Evolutionary conservation across 2,797 vertebrate genomes (phyloP).

Genomic region (Gallinago nigripennis): DNA sequence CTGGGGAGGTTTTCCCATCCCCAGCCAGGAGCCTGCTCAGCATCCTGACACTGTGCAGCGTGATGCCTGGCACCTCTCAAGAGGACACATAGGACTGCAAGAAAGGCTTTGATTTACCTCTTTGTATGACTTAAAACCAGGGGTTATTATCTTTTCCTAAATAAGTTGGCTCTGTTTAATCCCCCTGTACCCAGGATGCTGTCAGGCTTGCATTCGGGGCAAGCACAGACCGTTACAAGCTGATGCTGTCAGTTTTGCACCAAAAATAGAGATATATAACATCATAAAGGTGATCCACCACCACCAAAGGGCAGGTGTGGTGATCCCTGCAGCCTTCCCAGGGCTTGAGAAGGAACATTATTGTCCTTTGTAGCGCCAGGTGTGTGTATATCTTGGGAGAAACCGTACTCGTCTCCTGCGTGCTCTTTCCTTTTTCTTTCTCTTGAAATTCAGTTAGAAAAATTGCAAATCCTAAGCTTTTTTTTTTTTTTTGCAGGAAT

Average conservation of each 20-base stretch:
- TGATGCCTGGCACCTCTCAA: not conserved
- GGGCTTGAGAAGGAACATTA: not conserved
- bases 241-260: slow-evolving; percentile 2
- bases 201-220: not conserved
- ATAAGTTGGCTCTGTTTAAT: not conserved
- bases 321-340: not conserved
- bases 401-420: not conserved
- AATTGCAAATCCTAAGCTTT: not conserved
- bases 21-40: not conserved
- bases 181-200: not conserved
- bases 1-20: not conserved
- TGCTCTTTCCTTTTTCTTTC: not conserved
- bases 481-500: not conserved
- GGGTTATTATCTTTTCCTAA: not conserved
- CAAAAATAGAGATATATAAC: not conserved
- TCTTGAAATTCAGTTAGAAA: not conserved
- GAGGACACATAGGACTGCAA: not conserved
- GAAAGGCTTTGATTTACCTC: not conserved
- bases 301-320: too few relatives aligned
- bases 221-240: not conserved
- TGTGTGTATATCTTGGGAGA: not conserved
- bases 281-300: not conserved
- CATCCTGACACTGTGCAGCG: fast-evolving
- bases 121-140: not conserved
- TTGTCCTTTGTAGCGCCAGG: not conserved